phyloP scores from a whole-genome alignment of 2,113 vertebrate genomes.

The Labeo rohita region DNA sequence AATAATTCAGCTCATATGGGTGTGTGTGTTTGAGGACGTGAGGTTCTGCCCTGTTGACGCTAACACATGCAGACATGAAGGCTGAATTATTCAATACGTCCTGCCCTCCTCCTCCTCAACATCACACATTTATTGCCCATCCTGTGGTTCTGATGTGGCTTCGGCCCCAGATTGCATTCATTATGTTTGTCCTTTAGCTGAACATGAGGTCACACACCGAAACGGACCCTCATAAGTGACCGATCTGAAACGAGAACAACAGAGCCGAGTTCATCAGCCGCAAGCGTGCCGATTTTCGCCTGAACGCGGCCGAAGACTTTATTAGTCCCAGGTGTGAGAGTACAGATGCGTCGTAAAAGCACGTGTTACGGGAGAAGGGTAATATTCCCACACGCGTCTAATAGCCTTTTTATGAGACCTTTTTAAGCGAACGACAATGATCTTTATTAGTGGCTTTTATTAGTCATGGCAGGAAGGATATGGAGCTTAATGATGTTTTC shows the following conservation, averaged over 20 bases:
- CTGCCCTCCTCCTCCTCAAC: conserved; percentile 48
- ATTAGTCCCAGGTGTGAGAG: conserved; percentile 42
- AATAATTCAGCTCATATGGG: conserved; percentile 74
- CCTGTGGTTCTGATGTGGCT: conserved; percentile 49
- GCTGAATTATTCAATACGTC: conserved; percentile 78
- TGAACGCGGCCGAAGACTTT: conserved; percentile 23
- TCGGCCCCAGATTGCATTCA: conserved; percentile 1
- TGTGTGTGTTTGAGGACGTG: conserved; percentile 57
- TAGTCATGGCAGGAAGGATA: conserved; percentile 35
- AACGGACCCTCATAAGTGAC: neutral
- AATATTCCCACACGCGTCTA: conserved; percentile 71
- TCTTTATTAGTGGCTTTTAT: conserved; percentile 77
- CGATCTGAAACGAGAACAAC: too few species aligned
- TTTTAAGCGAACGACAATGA: conserved; percentile 73
- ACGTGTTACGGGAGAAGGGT: conserved; percentile 27
- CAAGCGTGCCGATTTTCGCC: neutral
- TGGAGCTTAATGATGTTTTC: conserved; percentile 74
- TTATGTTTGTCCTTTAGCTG: conserved; percentile 36
- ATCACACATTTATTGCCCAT: conserved; percentile 26
- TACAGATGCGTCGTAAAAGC: conserved; percentile 47
- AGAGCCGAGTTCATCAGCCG: neutral
- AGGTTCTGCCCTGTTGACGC: conserved; percentile 67
- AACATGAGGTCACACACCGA: conserved; percentile 23
- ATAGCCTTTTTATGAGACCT: conserved; percentile 75
- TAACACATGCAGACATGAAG: conserved; percentile 74